Percentiles rank a stretch among this genome's conserved stretches.
These are phyloP conservation scores for Stylophora pistillata DNA, from an alignment of 64 coral and sea anemone genomes.

Conservation along the genomic window DNA sequence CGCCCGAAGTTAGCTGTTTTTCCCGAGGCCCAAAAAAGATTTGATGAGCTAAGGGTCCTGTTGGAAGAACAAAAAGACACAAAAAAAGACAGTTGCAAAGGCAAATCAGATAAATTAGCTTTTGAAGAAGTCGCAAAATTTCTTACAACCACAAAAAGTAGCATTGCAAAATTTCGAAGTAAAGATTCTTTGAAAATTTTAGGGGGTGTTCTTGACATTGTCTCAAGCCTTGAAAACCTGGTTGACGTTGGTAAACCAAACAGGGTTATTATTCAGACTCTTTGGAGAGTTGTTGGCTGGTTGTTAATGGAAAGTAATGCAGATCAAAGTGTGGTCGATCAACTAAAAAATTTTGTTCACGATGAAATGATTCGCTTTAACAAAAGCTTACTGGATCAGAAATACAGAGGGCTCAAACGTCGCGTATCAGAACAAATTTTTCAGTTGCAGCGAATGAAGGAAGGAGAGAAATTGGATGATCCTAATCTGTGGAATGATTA, in stretches of 20 bases:
- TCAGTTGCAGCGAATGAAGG: constrained; percentile 1
- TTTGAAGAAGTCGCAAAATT: not conserved
- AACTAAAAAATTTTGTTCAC: constrained; percentile 5
- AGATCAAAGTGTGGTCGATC: not conserved
- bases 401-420: not conserved
- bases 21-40: not conserved
- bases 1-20: not conserved
- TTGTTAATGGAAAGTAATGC: not conserved
- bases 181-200: not conserved
- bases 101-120: not conserved
- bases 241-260: not conserved
- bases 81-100: not conserved
- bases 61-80: not conserved
- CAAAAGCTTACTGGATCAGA: constrained; percentile 22
- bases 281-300: not conserved
- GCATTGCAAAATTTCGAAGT: not conserved
- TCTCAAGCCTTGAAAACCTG: not conserved
- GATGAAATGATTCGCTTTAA: constrained; percentile 20
- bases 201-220: not conserved
- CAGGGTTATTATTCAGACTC: not conserved
- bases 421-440: constrained; percentile 14
- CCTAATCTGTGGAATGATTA: constrained; percentile 38
- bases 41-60: not conserved
- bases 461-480: constrained; percentile 29
- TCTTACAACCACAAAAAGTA: not conserved